Conservation (phyloP, 2,888 invertebrate genomes). For the Cryptocephalus primarius region DNA sequence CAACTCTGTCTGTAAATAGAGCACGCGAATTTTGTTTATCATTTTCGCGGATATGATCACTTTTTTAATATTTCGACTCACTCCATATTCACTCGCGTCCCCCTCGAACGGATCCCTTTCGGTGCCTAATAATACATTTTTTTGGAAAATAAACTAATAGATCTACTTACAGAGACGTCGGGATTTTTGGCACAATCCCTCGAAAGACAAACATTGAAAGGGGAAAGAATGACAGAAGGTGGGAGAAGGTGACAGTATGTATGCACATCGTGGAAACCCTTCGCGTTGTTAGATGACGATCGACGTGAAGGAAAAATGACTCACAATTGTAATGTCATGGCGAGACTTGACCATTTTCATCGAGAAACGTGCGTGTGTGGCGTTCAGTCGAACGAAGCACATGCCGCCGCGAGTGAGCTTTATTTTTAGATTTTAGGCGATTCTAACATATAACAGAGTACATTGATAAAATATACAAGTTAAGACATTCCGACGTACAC, state of each 20-base stretch:
- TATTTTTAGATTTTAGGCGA: constrained; percentile 32
- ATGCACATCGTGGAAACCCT: too few species aligned
- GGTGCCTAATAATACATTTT: too few species aligned
- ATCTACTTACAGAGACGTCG: too few species aligned
- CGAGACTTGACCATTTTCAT: constrained; percentile 26
- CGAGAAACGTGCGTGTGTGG: constrained; percentile 28
- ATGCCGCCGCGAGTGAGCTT: constrained; percentile 29
- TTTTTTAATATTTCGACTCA: neutral
- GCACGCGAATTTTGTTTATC: constrained; percentile 8
- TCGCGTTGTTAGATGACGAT: too few species aligned
- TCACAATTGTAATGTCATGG: too few species aligned
- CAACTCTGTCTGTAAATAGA: constrained; percentile 4
- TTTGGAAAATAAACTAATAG: too few species aligned
- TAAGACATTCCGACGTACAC: neutral
- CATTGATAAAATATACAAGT: constrained; percentile 6
- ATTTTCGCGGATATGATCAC: constrained; percentile 1
- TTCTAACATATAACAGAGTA: constrained; percentile 14
- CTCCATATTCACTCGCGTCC: neutral
- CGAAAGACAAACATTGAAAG: too few species aligned
- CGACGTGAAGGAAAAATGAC: too few species aligned
- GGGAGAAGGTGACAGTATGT: too few species aligned
- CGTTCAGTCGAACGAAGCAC: constrained; percentile 25
- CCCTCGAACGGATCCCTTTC: neutral
- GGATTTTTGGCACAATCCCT: too few species aligned
- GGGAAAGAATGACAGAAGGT: too few species aligned